phyloP scores from a whole-genome alignment of 2,113 vertebrate genomes.

The Daubentonia madagascariensis region DNA sequence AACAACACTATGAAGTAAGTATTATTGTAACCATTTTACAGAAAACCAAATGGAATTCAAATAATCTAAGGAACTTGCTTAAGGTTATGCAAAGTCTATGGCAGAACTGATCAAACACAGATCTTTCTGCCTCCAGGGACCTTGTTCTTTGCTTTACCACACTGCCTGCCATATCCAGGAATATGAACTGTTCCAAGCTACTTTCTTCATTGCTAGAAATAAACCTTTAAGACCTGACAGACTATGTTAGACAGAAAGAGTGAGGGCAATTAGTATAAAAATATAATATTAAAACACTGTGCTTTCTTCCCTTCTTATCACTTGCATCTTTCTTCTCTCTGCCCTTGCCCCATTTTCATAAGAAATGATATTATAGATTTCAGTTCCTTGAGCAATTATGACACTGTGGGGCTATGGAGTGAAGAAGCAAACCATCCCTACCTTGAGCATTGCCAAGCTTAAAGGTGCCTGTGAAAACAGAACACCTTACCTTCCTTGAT shows the following conservation, averaged over 20 bases:
- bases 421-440: neutral
- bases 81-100: neutral
- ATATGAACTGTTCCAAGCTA: neutral
- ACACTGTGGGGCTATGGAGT: neutral
- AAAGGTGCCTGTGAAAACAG: neutral
- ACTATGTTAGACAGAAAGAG: neutral
- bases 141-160: neutral
- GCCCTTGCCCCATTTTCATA: neutral
- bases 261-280: neutral
- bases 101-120: neutral
- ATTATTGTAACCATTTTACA: neutral
- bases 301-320: neutral
- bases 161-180: neutral
- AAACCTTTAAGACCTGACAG: neutral
- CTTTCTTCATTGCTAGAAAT: neutral
- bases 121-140: neutral
- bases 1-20: neutral
- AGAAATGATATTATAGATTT: neutral
- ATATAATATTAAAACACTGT: neutral
- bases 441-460: neutral
- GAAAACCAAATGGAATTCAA: neutral
- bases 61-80: neutral
- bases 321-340: neutral
- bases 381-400: neutral
- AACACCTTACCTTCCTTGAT: neutral